A percentile compares a stretch with the other conserved stretches of the same genome.
Conservation (phyloP, 1,140 invertebrate species). For the Heterodera schachtii region DNA sequence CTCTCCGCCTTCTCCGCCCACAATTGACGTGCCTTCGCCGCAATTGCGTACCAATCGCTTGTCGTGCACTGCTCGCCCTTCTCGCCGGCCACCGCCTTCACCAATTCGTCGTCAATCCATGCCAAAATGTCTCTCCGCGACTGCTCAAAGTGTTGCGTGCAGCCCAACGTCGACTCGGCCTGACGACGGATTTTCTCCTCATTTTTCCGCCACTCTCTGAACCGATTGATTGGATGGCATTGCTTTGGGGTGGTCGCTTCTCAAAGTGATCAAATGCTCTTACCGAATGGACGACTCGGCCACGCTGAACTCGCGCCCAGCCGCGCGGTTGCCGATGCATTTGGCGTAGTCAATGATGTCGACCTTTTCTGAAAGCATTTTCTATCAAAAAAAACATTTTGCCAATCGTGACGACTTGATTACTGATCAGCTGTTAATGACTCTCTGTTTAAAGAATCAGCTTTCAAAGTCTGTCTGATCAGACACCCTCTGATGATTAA, state of each 20-base stretch:
- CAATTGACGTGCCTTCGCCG: slow-evolving; percentile 41
- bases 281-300: slow-evolving; percentile 55
- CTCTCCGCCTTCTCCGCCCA: slow-evolving; percentile 34
- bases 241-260: background rate
- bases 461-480: too few relatives aligned
- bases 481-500: too few relatives aligned
- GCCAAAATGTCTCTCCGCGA: slow-evolving; percentile 38
- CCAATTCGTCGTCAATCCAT: slow-evolving; percentile 25
- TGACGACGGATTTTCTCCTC: slow-evolving; percentile 53
- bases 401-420: background rate
- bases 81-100: slow-evolving; percentile 42
- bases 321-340: slow-evolving; percentile 60
- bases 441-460: background rate
- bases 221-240: background rate
- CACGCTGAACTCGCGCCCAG: slow-evolving; percentile 62
- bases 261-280: background rate
- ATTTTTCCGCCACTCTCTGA: slow-evolving; percentile 60
- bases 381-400: background rate
- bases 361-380: slow-evolving; percentile 46
- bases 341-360: slow-evolving; percentile 63
- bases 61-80: slow-evolving; percentile 25
- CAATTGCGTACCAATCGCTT: slow-evolving; percentile 47
- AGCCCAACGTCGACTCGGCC: slow-evolving; percentile 22
- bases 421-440: background rate
- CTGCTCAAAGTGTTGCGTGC: slow-evolving; percentile 34